Base-by-base conservation (phyloP, 2,113 vertebrate species). In the Tetrao urogallus region DNA sequence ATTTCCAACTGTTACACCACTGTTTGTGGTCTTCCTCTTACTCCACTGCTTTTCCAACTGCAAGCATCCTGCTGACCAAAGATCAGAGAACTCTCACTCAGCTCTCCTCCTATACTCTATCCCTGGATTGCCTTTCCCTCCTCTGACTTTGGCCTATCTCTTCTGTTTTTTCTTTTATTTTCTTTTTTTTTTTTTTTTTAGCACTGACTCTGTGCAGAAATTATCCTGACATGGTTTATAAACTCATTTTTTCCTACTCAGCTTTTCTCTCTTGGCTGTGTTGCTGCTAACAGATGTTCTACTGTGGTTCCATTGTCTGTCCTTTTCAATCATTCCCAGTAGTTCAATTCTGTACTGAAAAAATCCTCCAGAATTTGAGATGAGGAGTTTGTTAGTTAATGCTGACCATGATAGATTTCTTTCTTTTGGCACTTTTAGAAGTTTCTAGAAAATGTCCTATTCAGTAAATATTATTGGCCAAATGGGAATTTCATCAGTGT, bases 191-290 rank as follows among this genome's bases (percentile, higher is more conserved):
- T 60, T 7, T 17, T 19, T 64, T 73, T 18, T 32, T n/a, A 81
- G 36, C 5, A 5, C 64, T 27, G 43, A 48, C 36, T 84, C 38
- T 92, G 85, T 78, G 61, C 57, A 92, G 70, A 77, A 88, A 83
- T 92, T 63, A 74, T 28, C 6, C 18, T n/a, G 40, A 61, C 1
- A 2, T 71, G 34, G 32, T 90, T 61, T 84, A 67, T 56, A 74
- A 88, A 88, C 72, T 50, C 75, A 67, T 83, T 93, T 89, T 94
- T 95, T 93, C 79, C 90, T 86, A 42, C 64, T 93, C 79, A 88
- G n/a, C 54, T 91, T 91, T 94, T 92, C 71, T 89, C 79, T 57
- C 34, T 36, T 85, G 86, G 13, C 48, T 92, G 7, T 84, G 42
- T 40, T 89, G 32, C 81, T 76, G 83, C 0, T 56, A 89, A 52